Evolutionary conservation across 23 tunicate genomes (phyloP).

Genomic region (Styela plicata): DNA sequence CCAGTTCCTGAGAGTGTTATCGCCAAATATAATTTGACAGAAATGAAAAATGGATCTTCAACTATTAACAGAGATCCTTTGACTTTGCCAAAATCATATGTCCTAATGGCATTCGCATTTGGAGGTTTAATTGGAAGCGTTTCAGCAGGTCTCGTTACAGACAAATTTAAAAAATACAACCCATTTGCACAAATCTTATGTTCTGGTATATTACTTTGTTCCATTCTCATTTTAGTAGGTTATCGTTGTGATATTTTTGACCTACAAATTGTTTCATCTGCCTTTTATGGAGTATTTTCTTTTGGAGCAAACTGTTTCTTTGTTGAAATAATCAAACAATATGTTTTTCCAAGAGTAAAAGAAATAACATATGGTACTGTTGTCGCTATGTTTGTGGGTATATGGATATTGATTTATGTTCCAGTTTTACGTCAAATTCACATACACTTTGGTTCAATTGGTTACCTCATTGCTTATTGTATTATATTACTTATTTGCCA

Average conservation of each 20-base stretch:
- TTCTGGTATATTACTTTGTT: background rate
- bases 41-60: too few species aligned
- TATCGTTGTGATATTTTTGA: background rate
- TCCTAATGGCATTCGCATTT: background rate
- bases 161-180: constrained; percentile 11
- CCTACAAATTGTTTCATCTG: background rate
- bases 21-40: background rate
- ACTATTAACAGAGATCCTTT: background rate
- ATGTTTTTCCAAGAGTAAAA: constrained; percentile 9
- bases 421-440: background rate
- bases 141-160: background rate
- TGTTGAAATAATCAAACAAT: constrained; percentile 17
- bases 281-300: background rate
- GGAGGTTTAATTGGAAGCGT: constrained; percentile 12
- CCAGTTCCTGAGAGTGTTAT: background rate
- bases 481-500: background rate
- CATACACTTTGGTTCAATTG: background rate
- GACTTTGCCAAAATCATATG: background rate
- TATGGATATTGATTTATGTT: background rate
- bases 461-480: background rate
- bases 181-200: background rate
- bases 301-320: background rate
- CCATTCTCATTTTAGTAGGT: background rate
- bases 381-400: background rate
- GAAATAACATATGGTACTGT: background rate